Evolutionary conservation across 2,113 vertebrate genomes (phyloP).

Genomic region (Romanogobio albipinnatus): DNA sequence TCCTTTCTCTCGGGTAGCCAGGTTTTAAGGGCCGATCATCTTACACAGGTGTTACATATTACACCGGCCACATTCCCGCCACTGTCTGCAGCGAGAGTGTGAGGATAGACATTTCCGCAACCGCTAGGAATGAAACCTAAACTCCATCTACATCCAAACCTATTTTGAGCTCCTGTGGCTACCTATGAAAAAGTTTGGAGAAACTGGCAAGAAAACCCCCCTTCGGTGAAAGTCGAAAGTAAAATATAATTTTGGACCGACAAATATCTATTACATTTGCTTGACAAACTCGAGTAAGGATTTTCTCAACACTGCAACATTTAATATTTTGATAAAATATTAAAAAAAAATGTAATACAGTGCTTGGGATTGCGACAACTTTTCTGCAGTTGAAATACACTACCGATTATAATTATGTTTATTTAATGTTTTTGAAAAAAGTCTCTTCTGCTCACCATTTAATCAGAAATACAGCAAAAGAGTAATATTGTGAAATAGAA

Average conservation of each 20-base stretch:
- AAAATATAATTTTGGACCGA: neutral
- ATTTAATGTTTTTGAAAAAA: neutral
- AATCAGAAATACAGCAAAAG: neutral
- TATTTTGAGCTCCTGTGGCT: constrained; percentile 49
- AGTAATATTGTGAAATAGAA: neutral
- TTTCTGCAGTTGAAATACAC: neutral
- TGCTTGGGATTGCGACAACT: neutral
- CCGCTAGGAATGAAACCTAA: constrained; percentile 39
- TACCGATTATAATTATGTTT: neutral
- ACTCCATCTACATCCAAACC: constrained; percentile 54
- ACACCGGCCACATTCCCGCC: constrained; percentile 52
- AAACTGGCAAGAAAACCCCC: neutral
- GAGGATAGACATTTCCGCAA: constrained; percentile 51
- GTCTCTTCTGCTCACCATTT: neutral
- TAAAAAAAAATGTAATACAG: neutral
- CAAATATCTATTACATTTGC: neutral
- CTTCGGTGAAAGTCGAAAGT: neutral
- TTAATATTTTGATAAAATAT: too few relatives aligned
- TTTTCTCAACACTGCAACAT: neutral
- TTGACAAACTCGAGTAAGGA: neutral
- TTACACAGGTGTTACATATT: constrained; percentile 73
- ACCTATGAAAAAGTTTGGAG: neutral
- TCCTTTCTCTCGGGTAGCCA: constrained; percentile 60
- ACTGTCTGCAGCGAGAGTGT: constrained; percentile 42
- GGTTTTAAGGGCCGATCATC: constrained; percentile 60